Evolutionary conservation across 2,113 vertebrate species (phyloP), one percentile per base, ranked within the genome.

Genomic region (Nanorana parkeri): DNA sequence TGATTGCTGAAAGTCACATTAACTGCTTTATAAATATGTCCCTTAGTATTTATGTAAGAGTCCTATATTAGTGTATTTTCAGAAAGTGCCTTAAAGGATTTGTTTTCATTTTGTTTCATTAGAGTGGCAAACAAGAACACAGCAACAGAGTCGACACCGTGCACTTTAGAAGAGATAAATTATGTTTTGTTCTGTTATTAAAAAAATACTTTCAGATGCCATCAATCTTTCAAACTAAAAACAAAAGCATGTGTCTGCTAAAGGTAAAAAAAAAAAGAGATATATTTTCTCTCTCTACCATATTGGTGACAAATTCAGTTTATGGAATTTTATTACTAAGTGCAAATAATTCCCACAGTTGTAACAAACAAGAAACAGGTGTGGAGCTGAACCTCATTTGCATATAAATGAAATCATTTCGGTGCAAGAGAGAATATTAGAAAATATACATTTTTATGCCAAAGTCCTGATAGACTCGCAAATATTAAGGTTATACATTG

Each of bases 381-480:
- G 89, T 89, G 83, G 89, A 90, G 88, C 89, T 84, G 84, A 83
- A 83, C 83, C 86, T 89, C 84, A 94, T 94, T 94, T 94, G 91
- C 93, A 94, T 94, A 92, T 92, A 94, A 94, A 94, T 94, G 63
- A 92, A 89, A 92, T 90, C 85, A 93, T 92, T 93, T 91, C 90
- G 86, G 85, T 90, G 89, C 88, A 89, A 91, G 87, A 90, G 88
- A 88, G 83, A 88, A 89, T 92, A 92, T 89, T 92, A 90, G 91
- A 93, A 94, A 91, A 91, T 90, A 90, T 21, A 17, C 87, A 84
- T 85, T 91, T 91, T 88, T 89, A 84, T 87, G 88, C 68, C 86
- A 86, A 86, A 91, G 91, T 89, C 85, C 84, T 91, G 88, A 86
- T 90, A 88, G 88, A 89, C 83, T 91, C 88, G 78, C 88, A 88